Evolutionary conservation across 2,888 invertebrate genomes (phyloP).

Genomic region (Cheilosia variabilis): DNA sequence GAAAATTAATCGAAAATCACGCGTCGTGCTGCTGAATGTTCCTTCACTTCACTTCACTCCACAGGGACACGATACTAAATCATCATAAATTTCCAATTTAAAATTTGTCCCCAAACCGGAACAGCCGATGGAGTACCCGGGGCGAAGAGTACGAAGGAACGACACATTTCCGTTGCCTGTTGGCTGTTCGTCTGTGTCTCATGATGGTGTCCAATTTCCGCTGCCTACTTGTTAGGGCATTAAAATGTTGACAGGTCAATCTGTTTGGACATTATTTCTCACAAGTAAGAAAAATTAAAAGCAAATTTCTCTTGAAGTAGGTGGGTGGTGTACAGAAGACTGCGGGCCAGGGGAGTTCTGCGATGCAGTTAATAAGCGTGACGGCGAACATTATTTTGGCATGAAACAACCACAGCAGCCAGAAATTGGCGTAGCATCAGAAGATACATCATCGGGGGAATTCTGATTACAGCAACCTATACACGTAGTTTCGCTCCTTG

Average conservation of each 20-base stretch:
- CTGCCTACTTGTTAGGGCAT: slow-evolving; percentile 56
- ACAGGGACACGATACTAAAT: slow-evolving; percentile 55
- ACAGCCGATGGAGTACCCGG: slow-evolving; percentile 2
- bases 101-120: slow-evolving; percentile 62
- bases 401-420: slow-evolving; percentile 29
- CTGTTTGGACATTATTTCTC: slow-evolving; percentile 61
- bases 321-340: slow-evolving; percentile 1
- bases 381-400: slow-evolving; percentile 50
- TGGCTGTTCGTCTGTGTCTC: not conserved
- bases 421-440: not conserved
- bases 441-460: slow-evolving; percentile 33
- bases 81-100: slow-evolving; percentile 74
- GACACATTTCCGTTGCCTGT: slow-evolving; percentile 32
- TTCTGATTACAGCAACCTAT: slow-evolving; percentile 48
- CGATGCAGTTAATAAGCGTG: slow-evolving; percentile 65
- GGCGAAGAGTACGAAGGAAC: not conserved
- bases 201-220: slow-evolving; percentile 62
- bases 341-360: not conserved
- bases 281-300: slow-evolving; percentile 64
- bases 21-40: slow-evolving; percentile 12
- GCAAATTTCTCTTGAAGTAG: slow-evolving; percentile 16
- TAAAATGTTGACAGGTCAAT: slow-evolving; percentile 70
- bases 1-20: slow-evolving; percentile 42
- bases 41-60: not conserved
- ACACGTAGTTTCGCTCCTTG: slow-evolving; percentile 20